Evolutionary conservation across 2,113 vertebrate genomes (phyloP).

Genomic region (Nanorana parkeri): DNA sequence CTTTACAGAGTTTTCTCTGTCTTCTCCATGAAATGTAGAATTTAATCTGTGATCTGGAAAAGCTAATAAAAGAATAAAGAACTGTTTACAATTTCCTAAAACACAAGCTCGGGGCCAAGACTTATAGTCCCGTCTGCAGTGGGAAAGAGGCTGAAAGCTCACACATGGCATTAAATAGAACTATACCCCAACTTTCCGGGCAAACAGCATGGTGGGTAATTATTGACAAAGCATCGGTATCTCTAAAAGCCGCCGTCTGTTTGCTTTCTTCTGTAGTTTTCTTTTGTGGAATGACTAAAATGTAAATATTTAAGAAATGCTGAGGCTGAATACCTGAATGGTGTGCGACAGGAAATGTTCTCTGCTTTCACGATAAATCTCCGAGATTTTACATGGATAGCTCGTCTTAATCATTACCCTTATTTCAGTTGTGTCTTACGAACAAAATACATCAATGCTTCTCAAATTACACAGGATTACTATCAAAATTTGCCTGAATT

Average conservation of each 20-base stretch:
- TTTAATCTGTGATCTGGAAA: slow-evolving; percentile 21
- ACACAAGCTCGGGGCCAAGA: slow-evolving; percentile 28
- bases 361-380: slow-evolving; percentile 4
- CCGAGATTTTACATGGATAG: slow-evolving; percentile 8
- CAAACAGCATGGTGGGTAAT: slow-evolving; percentile 13
- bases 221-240: slow-evolving; percentile 49
- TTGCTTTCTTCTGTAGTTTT: slow-evolving; percentile 34
- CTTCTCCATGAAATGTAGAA: slow-evolving; percentile 8
- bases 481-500: neutral
- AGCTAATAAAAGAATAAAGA: slow-evolving; percentile 16
- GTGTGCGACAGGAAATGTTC: neutral
- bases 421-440: neutral
- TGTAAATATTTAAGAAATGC: slow-evolving; percentile 52
- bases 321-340: slow-evolving; percentile 11
- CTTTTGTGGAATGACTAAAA: slow-evolving; percentile 48
- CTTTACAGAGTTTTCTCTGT: neutral
- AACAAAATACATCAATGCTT: neutral
- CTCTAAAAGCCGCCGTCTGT: slow-evolving; percentile 16
- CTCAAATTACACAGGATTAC: neutral
- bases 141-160: neutral
- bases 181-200: slow-evolving; percentile 27
- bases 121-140: slow-evolving; percentile 32
- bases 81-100: slow-evolving; percentile 23
- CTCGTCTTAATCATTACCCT: neutral
- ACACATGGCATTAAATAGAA: slow-evolving; percentile 39